Base-by-base conservation (phyloP, 2,113 vertebrate genomes). In the Plecotus auritus region DNA sequence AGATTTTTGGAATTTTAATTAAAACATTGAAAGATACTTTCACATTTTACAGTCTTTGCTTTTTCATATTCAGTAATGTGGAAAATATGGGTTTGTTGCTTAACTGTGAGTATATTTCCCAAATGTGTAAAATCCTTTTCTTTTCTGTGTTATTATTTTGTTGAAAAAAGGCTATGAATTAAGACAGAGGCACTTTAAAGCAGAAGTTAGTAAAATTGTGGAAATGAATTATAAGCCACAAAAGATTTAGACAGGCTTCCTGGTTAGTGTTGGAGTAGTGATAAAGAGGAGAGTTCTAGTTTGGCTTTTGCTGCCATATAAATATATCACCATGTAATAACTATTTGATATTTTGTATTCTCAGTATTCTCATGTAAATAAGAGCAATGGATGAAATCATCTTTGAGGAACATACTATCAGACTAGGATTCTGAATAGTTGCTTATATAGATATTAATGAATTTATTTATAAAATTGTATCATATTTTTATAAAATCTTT, bases 31-130 rank as follows among this genome's bases (percentile, higher is more conserved):
- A 40, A 91, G 7, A 5, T 20, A 76, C 26, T 88, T 88, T 76
- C 8, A 70, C 37, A 14, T 91, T 84, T 37, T 91, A n/a, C 1
- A 54, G 17, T 18, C 4, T 94, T 93, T 91, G 37, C 32, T 47
- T 88, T 92, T 95, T 96, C 3, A 47, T 95, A 76, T 84, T 76
- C 51, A 81, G 8, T 37, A 86, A 91, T 66, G 4, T 66, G 83
- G 73, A 86, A 90, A 85, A 47, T 78, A 69, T 64, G 51, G 28
- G 9, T n/a, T 82, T 77, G 54, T 56, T 81, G 61, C 7, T 90
- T 90, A 82, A 20, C 67, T 64, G 16, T 73, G 54, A 61, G 37
- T 82, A 91, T 92, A 85, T 94, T 91, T 88, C 61, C 12, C 23
- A 93, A 54, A 88, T 74, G 42, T 56, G 5, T 80, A 56, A 37